A percentile compares a stretch with the other conserved stretches of the same genome.
Evolutionary conservation across 2,797 vertebrate genomes (phyloP).

Genomic region (Falco cherrug): DNA sequence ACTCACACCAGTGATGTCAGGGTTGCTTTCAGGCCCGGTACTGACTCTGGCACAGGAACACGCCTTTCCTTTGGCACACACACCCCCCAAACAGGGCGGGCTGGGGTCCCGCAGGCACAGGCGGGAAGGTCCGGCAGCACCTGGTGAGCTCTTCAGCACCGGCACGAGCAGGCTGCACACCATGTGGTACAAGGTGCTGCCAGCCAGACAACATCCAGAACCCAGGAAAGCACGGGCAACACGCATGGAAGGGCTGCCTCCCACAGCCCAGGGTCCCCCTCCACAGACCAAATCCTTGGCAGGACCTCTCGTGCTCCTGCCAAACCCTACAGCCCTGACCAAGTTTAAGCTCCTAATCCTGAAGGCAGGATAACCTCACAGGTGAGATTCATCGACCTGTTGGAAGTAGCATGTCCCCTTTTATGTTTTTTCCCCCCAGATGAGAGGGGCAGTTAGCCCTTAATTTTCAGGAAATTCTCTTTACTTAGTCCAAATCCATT

Average conservation of each 20-base stretch:
- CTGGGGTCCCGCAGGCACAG: too few relatives aligned
- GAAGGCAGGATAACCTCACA: neutral
- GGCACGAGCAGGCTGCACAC: neutral
- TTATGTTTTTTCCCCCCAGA: neutral
- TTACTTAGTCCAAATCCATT: conserved; percentile 64
- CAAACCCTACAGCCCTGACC: neutral
- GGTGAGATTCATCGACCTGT: neutral
- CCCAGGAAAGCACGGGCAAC: neutral
- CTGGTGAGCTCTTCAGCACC: neutral
- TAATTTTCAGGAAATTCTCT: conserved; percentile 73
- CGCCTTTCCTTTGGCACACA: rapidly evolving
- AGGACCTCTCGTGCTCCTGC: neutral
- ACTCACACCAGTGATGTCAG: neutral
- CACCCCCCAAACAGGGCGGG: rapidly evolving
- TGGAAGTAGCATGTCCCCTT: neutral
- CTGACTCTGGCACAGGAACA: neutral
- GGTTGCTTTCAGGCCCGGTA: neutral
- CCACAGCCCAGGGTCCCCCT: neutral
- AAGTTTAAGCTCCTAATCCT: neutral
- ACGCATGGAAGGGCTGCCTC: rapidly evolving
- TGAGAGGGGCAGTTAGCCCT: conserved; percentile 2
- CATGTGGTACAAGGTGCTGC: rapidly evolving
- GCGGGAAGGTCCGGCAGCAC: neutral
- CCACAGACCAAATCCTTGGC: neutral
- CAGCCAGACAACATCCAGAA: rapidly evolving